Percentiles rank a stretch among this genome's conserved stretches.
phyloP scores from a whole-genome alignment of 2,888 invertebrate species.

The Folsomia candida region DNA sequence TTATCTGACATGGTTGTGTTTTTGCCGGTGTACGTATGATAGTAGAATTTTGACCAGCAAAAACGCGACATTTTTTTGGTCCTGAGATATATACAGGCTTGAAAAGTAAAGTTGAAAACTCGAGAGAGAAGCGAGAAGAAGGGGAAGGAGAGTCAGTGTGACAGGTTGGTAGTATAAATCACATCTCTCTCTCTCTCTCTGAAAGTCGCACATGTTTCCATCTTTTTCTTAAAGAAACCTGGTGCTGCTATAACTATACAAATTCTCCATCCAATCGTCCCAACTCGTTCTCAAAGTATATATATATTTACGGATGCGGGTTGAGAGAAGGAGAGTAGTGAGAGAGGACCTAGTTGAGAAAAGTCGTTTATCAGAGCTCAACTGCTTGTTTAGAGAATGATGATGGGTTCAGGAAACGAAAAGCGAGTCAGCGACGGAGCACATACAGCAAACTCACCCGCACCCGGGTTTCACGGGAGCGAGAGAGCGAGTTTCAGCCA shows the following conservation, averaged over 20 bases:
- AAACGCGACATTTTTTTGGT: neutral
- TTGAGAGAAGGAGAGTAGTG: neutral
- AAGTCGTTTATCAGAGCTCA: constrained; percentile 23
- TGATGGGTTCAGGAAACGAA: constrained; percentile 14
- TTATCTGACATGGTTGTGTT: neutral
- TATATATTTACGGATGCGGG: too few species aligned
- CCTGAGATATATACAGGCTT: constrained; percentile 1
- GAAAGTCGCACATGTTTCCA: constrained; percentile 45
- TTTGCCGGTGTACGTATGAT: neutral
- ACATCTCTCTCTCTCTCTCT: constrained; percentile 28
- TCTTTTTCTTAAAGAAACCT: constrained; percentile 9
- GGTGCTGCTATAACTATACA: neutral
- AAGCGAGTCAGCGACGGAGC: neutral
- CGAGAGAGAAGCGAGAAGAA: constrained; percentile 30
- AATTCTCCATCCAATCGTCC: neutral
- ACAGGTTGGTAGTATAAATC: constrained; percentile 49
- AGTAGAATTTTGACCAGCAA: neutral
- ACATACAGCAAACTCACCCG: neutral
- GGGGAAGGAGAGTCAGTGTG: constrained; percentile 44
- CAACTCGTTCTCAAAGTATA: too few species aligned
- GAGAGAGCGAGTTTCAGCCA: constrained; percentile 4
- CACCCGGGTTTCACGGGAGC: neutral
- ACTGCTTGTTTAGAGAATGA: constrained; percentile 19
- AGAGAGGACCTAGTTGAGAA: neutral
- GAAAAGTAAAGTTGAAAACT: constrained; percentile 2